Evolutionary conservation across 1,140 invertebrate genomes (phyloP).

Genomic region (Eueides isabella): DNA sequence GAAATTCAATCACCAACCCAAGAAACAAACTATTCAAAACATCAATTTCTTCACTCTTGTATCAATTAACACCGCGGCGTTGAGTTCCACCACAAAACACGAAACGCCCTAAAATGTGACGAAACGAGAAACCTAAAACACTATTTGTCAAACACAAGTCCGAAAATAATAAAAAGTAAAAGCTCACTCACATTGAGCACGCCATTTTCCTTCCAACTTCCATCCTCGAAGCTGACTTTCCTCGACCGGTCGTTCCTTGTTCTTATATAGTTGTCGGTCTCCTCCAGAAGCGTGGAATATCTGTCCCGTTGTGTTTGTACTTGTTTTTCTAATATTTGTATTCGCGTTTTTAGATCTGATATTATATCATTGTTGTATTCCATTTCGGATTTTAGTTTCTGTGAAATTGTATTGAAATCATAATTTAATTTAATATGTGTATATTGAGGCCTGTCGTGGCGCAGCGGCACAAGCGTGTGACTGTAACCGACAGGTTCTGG

Average conservation of each 20-base stretch:
- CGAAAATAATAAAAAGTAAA: not conserved
- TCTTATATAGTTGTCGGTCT: conserved; percentile 91
- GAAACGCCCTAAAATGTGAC: no score
- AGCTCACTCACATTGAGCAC: conserved; percentile 50
- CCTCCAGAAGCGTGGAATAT: conserved; percentile 88
- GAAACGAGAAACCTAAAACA: no score
- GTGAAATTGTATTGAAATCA: conserved; percentile 15
- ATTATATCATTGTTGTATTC: conserved; percentile 84
- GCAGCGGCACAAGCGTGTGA: no score
- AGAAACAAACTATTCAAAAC: no score
- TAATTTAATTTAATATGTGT: no score
- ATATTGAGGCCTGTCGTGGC: no score
- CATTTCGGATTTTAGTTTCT: conserved; percentile 83
- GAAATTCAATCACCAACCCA: no score
- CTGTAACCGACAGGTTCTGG: no score
- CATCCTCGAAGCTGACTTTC: conserved; percentile 63
- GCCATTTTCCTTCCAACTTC: conserved; percentile 52
- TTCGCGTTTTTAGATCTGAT: conserved; percentile 78
- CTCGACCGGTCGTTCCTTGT: conserved; percentile 72
- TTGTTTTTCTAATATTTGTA: conserved; percentile 87
- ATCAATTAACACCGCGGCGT: no score
- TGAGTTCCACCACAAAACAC: no score
- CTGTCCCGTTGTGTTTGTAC: conserved; percentile 90
- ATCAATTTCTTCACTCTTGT: no score
- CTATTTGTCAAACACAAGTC: no score